Evolutionary conservation across 2,113 vertebrate genomes (phyloP).

Genomic region (Cygnus atratus): DNA sequence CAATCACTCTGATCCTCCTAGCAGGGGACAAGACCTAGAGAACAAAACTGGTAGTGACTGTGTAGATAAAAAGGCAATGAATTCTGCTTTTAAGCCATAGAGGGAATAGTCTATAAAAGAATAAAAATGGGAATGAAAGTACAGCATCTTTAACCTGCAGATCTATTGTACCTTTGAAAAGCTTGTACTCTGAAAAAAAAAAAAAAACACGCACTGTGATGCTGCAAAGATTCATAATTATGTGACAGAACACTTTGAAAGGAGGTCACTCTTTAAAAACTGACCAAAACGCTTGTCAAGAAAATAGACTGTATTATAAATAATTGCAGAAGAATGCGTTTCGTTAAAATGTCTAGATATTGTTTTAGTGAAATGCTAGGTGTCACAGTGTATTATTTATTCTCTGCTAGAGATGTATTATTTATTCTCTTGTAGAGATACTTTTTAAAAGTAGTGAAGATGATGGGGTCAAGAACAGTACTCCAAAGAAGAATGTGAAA

Average conservation of each 20-base stretch:
- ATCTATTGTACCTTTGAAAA: constrained; percentile 82
- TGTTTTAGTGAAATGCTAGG: constrained; percentile 65
- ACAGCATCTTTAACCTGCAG: constrained; percentile 75
- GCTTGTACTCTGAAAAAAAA: constrained; percentile 61
- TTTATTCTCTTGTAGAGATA: constrained; percentile 74
- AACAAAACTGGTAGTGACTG: constrained; percentile 80
- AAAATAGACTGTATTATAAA: constrained; percentile 81
- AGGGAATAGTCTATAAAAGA: constrained; percentile 77
- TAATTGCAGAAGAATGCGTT: constrained; percentile 74
- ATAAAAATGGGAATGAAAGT: constrained; percentile 79
- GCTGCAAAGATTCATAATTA: constrained; percentile 75
- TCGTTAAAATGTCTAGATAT: constrained; percentile 68
- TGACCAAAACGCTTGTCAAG: constrained; percentile 64
- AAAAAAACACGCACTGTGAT: constrained; percentile 61
- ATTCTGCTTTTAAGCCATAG: constrained; percentile 80
- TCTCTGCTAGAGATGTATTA: constrained; percentile 71
- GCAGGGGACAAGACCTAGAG: constrained; percentile 79
- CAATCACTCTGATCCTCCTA: constrained; percentile 82
- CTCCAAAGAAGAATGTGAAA: constrained; percentile 78
- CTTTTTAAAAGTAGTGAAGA: constrained; percentile 78
- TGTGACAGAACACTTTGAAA: constrained; percentile 68
- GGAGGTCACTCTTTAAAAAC: constrained; percentile 67
- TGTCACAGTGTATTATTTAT: constrained; percentile 80
- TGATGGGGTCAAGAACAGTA: constrained; percentile 79
- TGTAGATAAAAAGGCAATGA: constrained; percentile 81